phyloP scores from a whole-genome alignment of 2,888 invertebrate genomes.

The Parthenolecanium corni region DNA sequence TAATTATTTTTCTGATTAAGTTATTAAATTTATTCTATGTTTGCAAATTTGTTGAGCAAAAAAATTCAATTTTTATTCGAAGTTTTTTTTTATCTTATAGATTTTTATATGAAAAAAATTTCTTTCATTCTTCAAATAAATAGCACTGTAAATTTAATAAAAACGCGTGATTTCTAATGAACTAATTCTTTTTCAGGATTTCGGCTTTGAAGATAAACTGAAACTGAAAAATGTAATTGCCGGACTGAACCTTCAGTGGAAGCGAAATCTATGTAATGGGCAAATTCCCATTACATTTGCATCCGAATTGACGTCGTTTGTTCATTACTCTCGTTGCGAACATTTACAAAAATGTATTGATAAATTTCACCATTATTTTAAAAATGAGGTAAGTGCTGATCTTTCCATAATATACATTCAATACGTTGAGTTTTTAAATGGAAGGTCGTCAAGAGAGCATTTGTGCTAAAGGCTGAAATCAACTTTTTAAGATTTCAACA shows the following conservation, averaged over 20 bases:
- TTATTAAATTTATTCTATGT: too few relatives aligned
- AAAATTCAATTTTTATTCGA: background rate
- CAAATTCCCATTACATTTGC: constrained; percentile 49
- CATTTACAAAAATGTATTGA: background rate
- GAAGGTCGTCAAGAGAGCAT: too few relatives aligned
- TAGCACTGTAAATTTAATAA: background rate
- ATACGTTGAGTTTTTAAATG: background rate
- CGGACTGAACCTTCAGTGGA: constrained; percentile 53
- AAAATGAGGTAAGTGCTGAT: too few relatives aligned
- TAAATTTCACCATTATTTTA: background rate
- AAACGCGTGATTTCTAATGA: constrained; percentile 5
- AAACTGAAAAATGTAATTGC: constrained; percentile 47
- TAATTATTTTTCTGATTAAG: constrained; percentile 29
- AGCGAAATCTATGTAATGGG: constrained; percentile 42
- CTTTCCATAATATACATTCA: background rate
- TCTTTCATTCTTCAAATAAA: background rate
- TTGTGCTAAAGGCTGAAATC: too few relatives aligned
- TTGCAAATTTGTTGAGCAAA: background rate
- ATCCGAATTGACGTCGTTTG: constrained; percentile 50
- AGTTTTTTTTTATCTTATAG: background rate
- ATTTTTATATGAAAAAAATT: background rate
- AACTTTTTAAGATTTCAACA: too few relatives aligned
- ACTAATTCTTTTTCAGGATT: constrained; percentile 34
- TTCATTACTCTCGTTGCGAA: background rate
- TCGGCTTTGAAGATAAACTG: constrained; percentile 46